Base-by-base conservation (phyloP, 2,888 invertebrate genomes). In the Camponotus fellah region DNA sequence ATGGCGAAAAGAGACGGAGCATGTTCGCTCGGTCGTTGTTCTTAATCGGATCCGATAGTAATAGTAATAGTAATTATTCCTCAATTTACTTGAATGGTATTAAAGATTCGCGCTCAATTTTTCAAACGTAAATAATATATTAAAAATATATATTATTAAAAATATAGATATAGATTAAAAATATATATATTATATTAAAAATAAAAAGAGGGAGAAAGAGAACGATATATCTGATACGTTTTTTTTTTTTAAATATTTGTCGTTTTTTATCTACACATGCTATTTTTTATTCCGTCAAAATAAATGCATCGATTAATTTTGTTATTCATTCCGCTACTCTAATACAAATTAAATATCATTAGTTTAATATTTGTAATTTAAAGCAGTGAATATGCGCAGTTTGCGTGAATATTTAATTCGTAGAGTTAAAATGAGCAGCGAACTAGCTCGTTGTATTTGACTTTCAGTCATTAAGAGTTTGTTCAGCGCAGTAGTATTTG, bases 361-460 rank as follows among this genome's bases (percentile, higher is more conserved):
- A 75, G n/a, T 75, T 75, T 46, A 76, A 65, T 43, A 43, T 65
- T 65, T 65, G 34, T 49, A 46, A 21, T 37, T 49, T 26, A 14
- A 49, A 65, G 14, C 43, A 34, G 14, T 65, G 53, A n/a, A 53
- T 53, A 53, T 53, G n/a, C n/a, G 53, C n/a, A 53, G 49, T 65
- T 64, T 21, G 65, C 65, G 14, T 21, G 64, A 65, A 64, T 65
- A 65, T 76, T 76, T 64, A 75, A 75, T 75, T 75, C 14, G 34
- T 10, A 49, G 43, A 26, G 21, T 3, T n/a, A 6, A 74, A 75
- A 65, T 49, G 37, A 43, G 14, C 75, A 21, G 49, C 46, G 17
- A 21, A 43, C 32, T 74, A 12, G 12, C 43, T 40, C n/a, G 10
- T 65, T 65, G 49, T 65, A 37, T 76, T 76, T 65, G 6, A 64